These are phyloP conservation scores for Gallinago paraguaiae DNA, from an alignment of 2,113 vertebrate species.

Conservation along the genomic window DNA sequence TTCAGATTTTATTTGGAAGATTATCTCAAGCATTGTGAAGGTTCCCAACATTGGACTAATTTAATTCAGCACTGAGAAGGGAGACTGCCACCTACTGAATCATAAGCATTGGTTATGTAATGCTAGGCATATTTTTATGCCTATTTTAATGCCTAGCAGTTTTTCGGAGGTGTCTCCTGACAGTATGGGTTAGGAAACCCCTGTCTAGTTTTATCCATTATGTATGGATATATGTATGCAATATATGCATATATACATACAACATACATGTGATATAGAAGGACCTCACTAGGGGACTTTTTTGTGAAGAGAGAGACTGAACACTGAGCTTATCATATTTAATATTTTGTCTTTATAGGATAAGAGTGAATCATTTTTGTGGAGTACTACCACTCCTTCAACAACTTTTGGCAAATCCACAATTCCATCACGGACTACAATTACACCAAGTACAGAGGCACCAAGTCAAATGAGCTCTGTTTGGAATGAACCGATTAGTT, in stretches of 20 bases:
- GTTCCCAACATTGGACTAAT: not conserved
- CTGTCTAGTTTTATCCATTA: not conserved
- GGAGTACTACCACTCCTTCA: slow-evolving; percentile 88
- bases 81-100: not conserved
- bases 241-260: not conserved
- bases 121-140: no score
- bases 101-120: not conserved
- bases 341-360: slow-evolving; percentile 77
- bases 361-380: slow-evolving; percentile 90
- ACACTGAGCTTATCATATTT: not conserved
- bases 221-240: not conserved
- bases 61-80: not conserved
- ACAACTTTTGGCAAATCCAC: slow-evolving; percentile 72
- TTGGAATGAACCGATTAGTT: slow-evolving; percentile 91
- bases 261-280: not conserved
- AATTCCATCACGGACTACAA: slow-evolving; percentile 66
- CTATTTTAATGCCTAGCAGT: not conserved
- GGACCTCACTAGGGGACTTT: not conserved
- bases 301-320: not conserved
- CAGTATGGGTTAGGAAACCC: not conserved
- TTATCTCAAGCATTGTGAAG: not conserved
- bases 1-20: not conserved
- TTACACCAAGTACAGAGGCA: slow-evolving; percentile 65
- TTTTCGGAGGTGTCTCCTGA: not conserved
- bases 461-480: slow-evolving; percentile 79